phyloP scores from a whole-genome alignment of 2,113 vertebrate genomes.

The Barnardius zonarius region DNA sequence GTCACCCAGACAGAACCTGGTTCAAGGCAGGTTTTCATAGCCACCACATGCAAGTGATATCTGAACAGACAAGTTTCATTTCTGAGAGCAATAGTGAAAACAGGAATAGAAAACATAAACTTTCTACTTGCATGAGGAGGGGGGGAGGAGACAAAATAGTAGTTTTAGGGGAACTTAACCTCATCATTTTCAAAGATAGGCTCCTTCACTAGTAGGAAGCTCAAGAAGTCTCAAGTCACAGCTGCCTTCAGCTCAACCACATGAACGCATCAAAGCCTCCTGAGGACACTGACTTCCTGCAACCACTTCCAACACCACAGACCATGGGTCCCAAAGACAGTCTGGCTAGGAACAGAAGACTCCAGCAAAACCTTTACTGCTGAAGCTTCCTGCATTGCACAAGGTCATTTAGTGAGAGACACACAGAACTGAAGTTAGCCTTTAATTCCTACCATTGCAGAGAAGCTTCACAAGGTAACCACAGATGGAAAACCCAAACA shows the following conservation, averaged over 20 bases:
- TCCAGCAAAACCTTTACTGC: not conserved
- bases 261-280: not conserved
- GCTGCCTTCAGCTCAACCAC: not conserved
- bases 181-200: not conserved
- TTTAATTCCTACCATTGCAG: too few species aligned
- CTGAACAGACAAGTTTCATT: not conserved
- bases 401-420: not conserved
- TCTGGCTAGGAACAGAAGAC: not conserved
- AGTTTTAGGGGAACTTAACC: not conserved
- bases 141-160: not conserved
- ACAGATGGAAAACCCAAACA: fast-evolving
- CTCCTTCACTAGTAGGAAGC: not conserved
- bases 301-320: not conserved
- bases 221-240: not conserved
- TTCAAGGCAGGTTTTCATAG: not conserved
- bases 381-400: fast-evolving
- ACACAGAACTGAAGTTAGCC: fast-evolving
- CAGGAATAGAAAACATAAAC: not conserved
- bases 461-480: not conserved
- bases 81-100: not conserved
- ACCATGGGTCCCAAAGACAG: not conserved
- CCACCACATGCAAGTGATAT: not conserved
- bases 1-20: not conserved
- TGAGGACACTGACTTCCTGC: not conserved
- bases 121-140: not conserved